Base-by-base conservation (phyloP, 2,113 vertebrate genomes). In the Dasypus novemcinctus region DNA sequence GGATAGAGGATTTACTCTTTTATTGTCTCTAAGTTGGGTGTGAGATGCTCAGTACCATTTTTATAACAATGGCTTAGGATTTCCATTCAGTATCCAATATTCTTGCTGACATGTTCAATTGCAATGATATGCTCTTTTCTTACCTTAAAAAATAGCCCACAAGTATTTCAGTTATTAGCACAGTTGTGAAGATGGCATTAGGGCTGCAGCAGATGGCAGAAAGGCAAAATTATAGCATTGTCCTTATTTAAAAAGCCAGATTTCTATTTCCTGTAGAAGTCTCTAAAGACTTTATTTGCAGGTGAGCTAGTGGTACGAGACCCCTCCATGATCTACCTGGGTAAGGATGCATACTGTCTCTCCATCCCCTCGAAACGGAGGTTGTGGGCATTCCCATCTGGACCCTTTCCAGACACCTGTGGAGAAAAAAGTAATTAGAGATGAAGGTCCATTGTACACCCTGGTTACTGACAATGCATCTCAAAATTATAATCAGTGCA, bases 331-430 rank as follows among this genome's bases (percentile, higher is more conserved):
- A 68, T 0, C 13, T 99, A 99, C 99, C 99, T 99, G 98, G 99
- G 98, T 72, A 99, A 98, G 23, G 99, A 98, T 15, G 98, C 97
- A 18, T 99, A 98, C 72, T 99, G 99, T 18, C 98, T 97, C 89
- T 99, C 99, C 82, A 98, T n/a, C 12, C 99, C 99, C 68, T 99
- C 99, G 11, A 99, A 99, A 80, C 96, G 98, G 46, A 98, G 98
- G 75, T 1, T 97, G 96, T 97, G 98, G 0, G 97, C 93, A 14
- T 97, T 98, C 33, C 98, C 97, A 71, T 99, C 99, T 75, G 98
- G 98, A 96, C 98, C 98, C 98, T 99, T 99, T 96, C 98, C 98
- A 92, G 99, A 97, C 98, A 99, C 98, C 99, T 99, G 98, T 97
- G 97, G 98, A 97, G 98, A 98, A 90, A 82, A 98, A 90, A 98